Evolutionary conservation across 1,140 invertebrate genomes (phyloP).

Genomic region (Asobara japonica): DNA sequence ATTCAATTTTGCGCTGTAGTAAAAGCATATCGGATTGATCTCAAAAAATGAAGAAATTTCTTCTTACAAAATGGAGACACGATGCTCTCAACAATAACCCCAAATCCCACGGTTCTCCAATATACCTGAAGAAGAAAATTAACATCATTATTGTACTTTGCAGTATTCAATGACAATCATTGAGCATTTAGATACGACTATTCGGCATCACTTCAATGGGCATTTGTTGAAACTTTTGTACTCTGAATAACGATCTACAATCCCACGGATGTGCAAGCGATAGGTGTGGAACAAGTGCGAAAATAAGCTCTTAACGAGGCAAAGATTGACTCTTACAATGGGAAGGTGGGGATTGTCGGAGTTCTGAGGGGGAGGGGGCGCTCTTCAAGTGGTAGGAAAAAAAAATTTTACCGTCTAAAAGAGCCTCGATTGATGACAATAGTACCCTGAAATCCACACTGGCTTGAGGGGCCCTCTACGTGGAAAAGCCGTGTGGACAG

Average conservation of each 20-base stretch:
- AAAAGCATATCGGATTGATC: too few relatives aligned
- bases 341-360: constrained; percentile 1
- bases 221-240: background rate
- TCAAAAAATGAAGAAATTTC: too few relatives aligned
- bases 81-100: background rate
- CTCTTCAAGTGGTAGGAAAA: background rate
- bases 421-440: constrained; percentile 49
- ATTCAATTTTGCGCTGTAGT: too few relatives aligned
- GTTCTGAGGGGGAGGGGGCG: background rate
- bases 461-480: constrained; percentile 17
- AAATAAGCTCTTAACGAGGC: constrained; percentile 66
- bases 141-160: constrained; percentile 7
- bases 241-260: constrained; percentile 1
- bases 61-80: too few relatives aligned
- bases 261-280: background rate
- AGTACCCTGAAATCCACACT: constrained; percentile 52
- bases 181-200: background rate
- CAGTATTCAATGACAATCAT: background rate
- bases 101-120: constrained; percentile 1
- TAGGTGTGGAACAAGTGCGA: constrained; percentile 54
- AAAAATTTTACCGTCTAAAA: constrained; percentile 20
- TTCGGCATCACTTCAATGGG: background rate
- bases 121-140: background rate
- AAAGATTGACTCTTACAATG: constrained; percentile 61
- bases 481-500: constrained; percentile 35